phyloP scores from a whole-genome alignment of 2,888 invertebrate species.

The Halocaridina rubra region DNA sequence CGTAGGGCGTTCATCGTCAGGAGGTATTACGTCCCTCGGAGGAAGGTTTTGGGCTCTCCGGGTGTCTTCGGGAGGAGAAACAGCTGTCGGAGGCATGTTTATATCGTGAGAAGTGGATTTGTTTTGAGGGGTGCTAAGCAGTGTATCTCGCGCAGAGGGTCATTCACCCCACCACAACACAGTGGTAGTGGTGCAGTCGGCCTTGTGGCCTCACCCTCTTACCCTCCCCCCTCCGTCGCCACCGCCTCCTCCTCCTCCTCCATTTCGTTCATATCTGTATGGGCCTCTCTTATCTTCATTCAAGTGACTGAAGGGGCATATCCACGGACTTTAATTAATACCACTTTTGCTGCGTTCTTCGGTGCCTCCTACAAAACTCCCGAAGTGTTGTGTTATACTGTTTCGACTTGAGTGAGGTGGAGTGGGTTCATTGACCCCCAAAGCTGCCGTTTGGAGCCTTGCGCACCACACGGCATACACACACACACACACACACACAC shows the following conservation, averaged over 20 bases:
- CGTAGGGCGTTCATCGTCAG: background rate
- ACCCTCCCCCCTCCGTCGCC: background rate
- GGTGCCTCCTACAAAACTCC: background rate
- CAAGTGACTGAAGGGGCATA: background rate
- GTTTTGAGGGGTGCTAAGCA: conserved; percentile 28
- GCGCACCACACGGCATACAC: conserved; percentile 34
- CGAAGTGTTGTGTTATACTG: background rate
- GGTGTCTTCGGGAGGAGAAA: background rate
- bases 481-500: conserved; percentile 21
- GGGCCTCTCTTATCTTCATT: background rate
- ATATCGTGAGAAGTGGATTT: conserved; percentile 8
- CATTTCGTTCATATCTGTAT: background rate
- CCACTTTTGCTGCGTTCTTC: background rate
- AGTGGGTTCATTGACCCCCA: conserved; percentile 49
- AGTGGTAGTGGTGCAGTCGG: conserved; percentile 3
- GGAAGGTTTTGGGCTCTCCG: background rate
- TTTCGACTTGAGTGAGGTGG: background rate
- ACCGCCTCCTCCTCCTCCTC: conserved; percentile 6
- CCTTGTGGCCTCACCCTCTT: conserved; percentile 13
- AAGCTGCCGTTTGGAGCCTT: conserved; percentile 31
- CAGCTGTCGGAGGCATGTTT: background rate
- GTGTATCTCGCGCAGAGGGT: conserved; percentile 39
- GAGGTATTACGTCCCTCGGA: background rate
- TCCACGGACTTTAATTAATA: background rate
- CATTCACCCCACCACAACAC: conserved; percentile 33